phyloP scores from a whole-genome alignment of 2,888 invertebrate species.

The Lasioglossum lativentre region DNA sequence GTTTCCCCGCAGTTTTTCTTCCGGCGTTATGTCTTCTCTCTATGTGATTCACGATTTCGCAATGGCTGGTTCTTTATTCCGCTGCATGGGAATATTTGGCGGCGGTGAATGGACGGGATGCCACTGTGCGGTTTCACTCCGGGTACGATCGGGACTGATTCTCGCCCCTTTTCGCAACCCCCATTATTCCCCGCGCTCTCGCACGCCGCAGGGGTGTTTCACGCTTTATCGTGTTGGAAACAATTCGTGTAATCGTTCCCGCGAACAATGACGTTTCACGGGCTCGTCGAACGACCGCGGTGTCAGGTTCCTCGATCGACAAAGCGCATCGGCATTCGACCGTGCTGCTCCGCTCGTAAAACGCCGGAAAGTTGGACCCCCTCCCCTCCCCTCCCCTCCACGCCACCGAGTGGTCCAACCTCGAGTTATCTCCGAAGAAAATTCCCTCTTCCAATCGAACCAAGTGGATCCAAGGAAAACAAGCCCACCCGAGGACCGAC shows the following conservation, averaged over 20 bases:
- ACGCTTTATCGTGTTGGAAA: slow-evolving; percentile 3
- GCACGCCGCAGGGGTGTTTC: neutral
- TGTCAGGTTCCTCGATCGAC: neutral
- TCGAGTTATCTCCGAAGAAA: slow-evolving; percentile 39
- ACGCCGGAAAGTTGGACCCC: neutral
- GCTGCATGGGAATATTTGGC: neutral
- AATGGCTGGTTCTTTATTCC: neutral
- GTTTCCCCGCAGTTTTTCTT: slow-evolving; percentile 7
- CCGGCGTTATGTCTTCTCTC: neutral
- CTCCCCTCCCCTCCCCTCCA: neutral
- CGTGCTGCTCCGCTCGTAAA: neutral
- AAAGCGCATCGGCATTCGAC: neutral
- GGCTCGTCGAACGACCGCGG: neutral
- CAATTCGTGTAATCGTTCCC: neutral
- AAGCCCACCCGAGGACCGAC: slow-evolving; percentile 5
- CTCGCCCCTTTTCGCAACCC: neutral
- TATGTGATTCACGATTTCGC: neutral
- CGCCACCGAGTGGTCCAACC: neutral
- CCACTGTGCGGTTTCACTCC: neutral
- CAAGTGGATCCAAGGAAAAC: slow-evolving; percentile 16
- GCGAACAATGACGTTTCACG: neutral
- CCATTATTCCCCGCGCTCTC: neutral
- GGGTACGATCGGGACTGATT: neutral
- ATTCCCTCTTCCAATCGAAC: slow-evolving; percentile 46
- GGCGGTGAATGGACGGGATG: neutral